A percentile compares a stretch with the other conserved stretches of the same genome.
phyloP scores from a whole-genome alignment of 2,113 vertebrate genomes.

The Condylura cristata region DNA sequence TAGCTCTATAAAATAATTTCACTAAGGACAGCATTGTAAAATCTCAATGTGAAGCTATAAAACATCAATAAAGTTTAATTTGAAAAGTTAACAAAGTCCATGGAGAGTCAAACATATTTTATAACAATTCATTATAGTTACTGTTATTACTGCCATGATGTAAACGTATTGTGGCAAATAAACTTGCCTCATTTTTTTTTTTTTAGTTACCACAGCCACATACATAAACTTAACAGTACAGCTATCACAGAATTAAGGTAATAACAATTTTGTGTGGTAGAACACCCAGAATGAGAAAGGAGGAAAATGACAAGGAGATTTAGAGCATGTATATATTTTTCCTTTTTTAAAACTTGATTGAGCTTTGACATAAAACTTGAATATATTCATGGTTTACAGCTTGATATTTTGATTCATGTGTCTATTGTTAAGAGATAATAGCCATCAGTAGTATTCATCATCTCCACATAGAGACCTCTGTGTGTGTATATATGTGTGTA shows the following conservation, averaged over 20 bases:
- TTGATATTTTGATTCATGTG: neutral
- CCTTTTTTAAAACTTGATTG: neutral
- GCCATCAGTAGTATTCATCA: neutral
- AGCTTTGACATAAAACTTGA: neutral
- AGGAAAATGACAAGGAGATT: neutral
- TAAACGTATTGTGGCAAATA: neutral
- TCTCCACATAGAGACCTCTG: neutral
- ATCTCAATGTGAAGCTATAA: conserved; percentile 39
- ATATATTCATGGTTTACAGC: neutral
- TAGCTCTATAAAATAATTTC: conserved; percentile 36
- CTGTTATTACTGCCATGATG: neutral
- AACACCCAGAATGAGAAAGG: neutral
- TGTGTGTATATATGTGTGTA: neutral
- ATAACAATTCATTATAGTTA: conserved; percentile 8
- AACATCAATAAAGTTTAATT: conserved; percentile 69
- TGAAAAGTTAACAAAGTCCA: conserved; percentile 62
- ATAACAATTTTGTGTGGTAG: neutral
- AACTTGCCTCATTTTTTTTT: neutral
- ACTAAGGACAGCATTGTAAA: conserved; percentile 54
- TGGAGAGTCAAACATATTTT: conserved; percentile 36
- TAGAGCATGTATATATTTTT: neutral
- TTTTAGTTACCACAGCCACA: neutral
- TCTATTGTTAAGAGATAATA: neutral
- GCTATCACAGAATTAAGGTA: neutral
- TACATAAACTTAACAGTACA: neutral